phyloP scores from a whole-genome alignment of 1,140 invertebrate genomes.

The Harpegnathos saltator region DNA sequence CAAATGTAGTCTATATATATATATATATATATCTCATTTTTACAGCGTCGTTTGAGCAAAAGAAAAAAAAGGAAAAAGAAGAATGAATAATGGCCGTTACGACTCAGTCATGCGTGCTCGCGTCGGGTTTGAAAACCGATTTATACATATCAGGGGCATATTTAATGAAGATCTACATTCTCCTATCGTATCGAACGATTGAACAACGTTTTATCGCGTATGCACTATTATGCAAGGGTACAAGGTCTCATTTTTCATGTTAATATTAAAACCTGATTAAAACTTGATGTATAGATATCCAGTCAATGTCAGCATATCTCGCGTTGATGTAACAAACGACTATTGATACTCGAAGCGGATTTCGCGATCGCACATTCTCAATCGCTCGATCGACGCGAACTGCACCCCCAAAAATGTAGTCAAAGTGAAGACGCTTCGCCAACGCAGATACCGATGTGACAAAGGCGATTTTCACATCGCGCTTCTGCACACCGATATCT shows the following conservation, averaged over 20 bases:
- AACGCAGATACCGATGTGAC: neutral
- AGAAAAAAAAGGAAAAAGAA: no score
- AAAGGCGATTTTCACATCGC: neutral
- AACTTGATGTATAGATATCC: no score
- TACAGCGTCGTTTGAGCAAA: neutral
- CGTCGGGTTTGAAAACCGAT: conserved; percentile 26
- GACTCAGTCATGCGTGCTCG: neutral
- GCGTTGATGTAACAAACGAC: neutral
- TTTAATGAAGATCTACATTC: conserved; percentile 18
- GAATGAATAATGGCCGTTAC: conserved; percentile 1
- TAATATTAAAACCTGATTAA: neutral
- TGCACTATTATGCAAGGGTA: neutral
- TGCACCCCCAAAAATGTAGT: neutral
- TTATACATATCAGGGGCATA: conserved; percentile 4
- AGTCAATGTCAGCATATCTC: neutral
- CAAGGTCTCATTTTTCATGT: neutral
- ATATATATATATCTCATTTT: neutral
- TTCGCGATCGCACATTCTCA: no score
- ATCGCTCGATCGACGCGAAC: conserved; percentile 18
- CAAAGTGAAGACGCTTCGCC: neutral
- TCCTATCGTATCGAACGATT: neutral
- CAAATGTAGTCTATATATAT: no score
- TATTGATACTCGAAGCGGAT: neutral
- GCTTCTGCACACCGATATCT: neutral
- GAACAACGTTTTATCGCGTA: neutral